These are phyloP conservation scores for Mobula hypostoma DNA, from an alignment of 2,113 vertebrate genomes.

Conservation along the genomic window DNA sequence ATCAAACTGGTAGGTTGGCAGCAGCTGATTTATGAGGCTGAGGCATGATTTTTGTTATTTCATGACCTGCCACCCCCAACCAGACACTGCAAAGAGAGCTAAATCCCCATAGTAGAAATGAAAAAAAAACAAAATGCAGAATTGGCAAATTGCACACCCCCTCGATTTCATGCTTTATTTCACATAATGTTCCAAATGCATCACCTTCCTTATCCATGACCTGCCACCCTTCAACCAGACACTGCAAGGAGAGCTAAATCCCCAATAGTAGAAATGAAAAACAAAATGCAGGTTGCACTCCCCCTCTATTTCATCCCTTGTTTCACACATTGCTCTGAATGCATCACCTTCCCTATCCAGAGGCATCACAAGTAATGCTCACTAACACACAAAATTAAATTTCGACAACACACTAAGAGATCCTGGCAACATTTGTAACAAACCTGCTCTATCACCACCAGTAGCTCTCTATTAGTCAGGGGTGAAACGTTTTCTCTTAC, in stretches of 20 bases:
- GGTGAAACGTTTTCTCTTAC: neutral
- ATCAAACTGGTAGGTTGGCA: neutral
- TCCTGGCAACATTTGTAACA: neutral
- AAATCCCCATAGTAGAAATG: neutral
- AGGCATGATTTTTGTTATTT: neutral
- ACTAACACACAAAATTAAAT: neutral
- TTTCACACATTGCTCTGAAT: neutral
- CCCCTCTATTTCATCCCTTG: neutral
- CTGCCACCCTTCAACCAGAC: neutral
- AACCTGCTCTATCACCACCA: neutral
- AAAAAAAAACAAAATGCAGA: neutral
- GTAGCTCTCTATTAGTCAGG: neutral
- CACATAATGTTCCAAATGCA: neutral
- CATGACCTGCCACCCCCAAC: neutral
- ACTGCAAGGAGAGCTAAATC: neutral
- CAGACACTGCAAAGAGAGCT: neutral
- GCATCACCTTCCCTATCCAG: neutral
- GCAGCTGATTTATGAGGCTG: neutral
- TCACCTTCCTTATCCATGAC: neutral
- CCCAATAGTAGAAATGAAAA: too few species aligned
- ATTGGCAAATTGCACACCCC: neutral
- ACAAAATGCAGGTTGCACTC: too few species aligned
- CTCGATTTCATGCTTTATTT: neutral
- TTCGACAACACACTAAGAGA: neutral
- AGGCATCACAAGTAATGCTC: neutral